Conservation (phyloP, 1,140 invertebrate genomes). For the Megathymus violae region DNA sequence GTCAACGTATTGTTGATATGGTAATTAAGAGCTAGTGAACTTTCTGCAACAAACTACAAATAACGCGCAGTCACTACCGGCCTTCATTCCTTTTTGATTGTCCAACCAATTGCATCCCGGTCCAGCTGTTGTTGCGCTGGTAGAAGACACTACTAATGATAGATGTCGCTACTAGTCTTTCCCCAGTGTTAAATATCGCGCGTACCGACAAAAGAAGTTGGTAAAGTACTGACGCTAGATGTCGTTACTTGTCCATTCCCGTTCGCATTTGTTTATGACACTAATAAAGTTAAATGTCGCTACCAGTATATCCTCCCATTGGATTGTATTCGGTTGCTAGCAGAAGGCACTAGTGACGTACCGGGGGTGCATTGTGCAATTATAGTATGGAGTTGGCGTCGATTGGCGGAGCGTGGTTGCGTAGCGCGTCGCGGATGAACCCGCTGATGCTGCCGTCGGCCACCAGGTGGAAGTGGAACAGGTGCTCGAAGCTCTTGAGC, state of each 20-base stretch:
- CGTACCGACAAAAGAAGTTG: too few relatives aligned
- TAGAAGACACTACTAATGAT: too few relatives aligned
- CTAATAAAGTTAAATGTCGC: neutral
- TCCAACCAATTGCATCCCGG: too few relatives aligned
- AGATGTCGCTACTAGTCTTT: neutral
- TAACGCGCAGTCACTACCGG: too few relatives aligned
- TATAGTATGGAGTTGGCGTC: conserved; percentile 67
- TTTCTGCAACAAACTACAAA: too few relatives aligned
- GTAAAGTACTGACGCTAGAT: neutral
- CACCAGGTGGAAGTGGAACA: conserved; percentile 97
- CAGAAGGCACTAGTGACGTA: neutral
- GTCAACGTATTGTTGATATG: too few relatives aligned
- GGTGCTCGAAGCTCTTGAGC: conserved; percentile 97
- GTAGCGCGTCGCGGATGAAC: conserved; percentile 90
- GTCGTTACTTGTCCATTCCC: neutral
- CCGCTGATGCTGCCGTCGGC: conserved; percentile 89
- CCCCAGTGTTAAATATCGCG: too few relatives aligned
- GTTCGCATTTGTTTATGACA: neutral
- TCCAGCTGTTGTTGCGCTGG: too few relatives aligned
- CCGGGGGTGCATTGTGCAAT: neutral
- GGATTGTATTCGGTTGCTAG: neutral
- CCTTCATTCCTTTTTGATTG: too few relatives aligned
- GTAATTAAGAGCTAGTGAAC: too few relatives aligned
- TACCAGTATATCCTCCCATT: neutral
- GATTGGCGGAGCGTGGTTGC: conserved; percentile 82